Conservation (phyloP, 1,140 invertebrate species). For the Heliconius congener region DNA sequence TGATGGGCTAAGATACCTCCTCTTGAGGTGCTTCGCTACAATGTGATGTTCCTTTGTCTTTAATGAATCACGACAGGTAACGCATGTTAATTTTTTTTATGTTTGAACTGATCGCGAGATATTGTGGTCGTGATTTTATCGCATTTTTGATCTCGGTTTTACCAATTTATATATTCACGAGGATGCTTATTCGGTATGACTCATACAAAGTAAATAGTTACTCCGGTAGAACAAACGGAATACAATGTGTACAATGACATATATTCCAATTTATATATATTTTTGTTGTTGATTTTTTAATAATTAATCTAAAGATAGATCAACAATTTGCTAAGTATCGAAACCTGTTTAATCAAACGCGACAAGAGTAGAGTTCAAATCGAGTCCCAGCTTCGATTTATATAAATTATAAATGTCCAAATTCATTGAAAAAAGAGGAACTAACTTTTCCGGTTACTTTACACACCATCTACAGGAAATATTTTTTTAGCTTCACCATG, state of each 20-base stretch:
- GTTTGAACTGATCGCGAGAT: neutral
- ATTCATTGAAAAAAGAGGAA: too few species aligned
- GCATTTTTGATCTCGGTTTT: neutral
- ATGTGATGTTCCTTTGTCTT: neutral
- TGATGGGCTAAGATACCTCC: neutral
- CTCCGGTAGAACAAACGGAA: neutral
- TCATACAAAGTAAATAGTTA: neutral
- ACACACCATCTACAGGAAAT: too few species aligned
- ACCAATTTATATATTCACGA: slow-evolving; percentile 3
- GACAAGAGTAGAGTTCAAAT: too few species aligned
- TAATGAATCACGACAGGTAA: neutral
- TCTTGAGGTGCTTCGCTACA: neutral
- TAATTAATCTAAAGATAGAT: neutral
- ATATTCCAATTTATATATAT: neutral
- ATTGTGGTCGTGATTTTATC: neutral
- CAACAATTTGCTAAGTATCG: too few species aligned
- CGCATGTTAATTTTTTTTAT: slow-evolving; percentile 4
- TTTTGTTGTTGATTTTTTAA: neutral
- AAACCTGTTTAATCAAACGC: too few species aligned
- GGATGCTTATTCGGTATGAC: neutral
- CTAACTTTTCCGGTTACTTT: too few species aligned
- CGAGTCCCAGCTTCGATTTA: too few species aligned
- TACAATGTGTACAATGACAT: neutral
- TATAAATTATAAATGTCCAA: too few species aligned
- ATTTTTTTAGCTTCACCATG: too few species aligned